Evolutionary conservation across 2,888 invertebrate genomes (phyloP), one percentile per base, ranked within the genome.

Genomic region (Cremastinae sp.): DNA sequence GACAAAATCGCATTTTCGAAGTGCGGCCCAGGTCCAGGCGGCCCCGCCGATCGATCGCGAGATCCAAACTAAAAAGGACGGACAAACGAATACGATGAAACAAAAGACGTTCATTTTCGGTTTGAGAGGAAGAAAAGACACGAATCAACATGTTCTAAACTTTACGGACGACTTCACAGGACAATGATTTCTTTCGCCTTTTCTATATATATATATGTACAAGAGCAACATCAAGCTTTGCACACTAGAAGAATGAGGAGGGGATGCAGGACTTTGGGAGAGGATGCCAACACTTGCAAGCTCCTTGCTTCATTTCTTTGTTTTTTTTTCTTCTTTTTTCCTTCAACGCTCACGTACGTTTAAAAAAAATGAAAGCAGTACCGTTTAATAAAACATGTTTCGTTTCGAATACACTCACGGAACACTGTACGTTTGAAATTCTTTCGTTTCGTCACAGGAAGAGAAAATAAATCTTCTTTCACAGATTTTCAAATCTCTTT

Each of bases 1-100:
- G 0, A 80, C 91, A 75, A 91, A 93, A 83, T 94, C 94, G 68
- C 92, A 93, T 83, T 91, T 93, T 75, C 91, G 93, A 51, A 91
- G 92, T 7, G 93, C 93, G 80, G 91, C 92, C 54, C 92, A 92
- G 34, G 91, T 92, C 10, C 95, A 96, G 90, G 94, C 94, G 0
- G 90, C 91, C 78, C 86, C 90, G 16, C 88, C 89, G 22, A 91
- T 90, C 86, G 91, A 91, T 79, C 88, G 87, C 64, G 82, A 80
- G 22, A 81, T 85, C 12, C 92, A 92, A 85, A 92, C 92, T 0
- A 89, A 83, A 66, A 87, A 81, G 66, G 91, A 92, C 66, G 89
- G 87, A 3, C 51, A 66, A 18, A 88, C 89, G 78, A 91, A 79
- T 86, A 92, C 84, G 83, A 89, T 10, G 78, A 91, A 1, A 62